Base-by-base conservation (phyloP, 1,140 invertebrate genomes). In the Plutomurus gul region DNA sequence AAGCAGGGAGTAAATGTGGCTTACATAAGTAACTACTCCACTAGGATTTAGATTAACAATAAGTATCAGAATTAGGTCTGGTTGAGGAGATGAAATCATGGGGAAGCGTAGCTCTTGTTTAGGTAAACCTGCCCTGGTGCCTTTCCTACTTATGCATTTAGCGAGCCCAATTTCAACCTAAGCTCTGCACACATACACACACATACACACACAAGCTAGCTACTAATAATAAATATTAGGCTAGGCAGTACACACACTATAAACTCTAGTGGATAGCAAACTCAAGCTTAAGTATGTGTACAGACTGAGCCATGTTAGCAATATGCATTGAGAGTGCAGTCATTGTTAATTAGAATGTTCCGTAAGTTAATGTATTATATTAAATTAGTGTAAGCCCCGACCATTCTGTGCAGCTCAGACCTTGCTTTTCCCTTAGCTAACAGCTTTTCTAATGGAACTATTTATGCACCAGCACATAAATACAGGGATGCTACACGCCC, bases 11-110 rank as follows among this genome's bases (percentile, higher is more conserved):
- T n/a, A n/a, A 33, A 65, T 27, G 56, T 65, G 18, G 13, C 56
- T 36, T 33, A 16, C 27, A 10, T 8, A 43, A 43, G 39, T 13
- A 43, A 33, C 56, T 30, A 65, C 56, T 65, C 27, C 56, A 65
- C 16, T n/a, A 65, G 56, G 30, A 65, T 65, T 65, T 65, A 65
- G 56, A 65, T 65, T 65, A n/a, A n/a, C n/a, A n/a, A n/a, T n/a
- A 36, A 36, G 56, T 33, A 65, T 65, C 36, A 30, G 56, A 65
- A 65, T 65, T 65, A 33, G 25, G 56, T 65, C 30, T 36, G 4
- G n/a, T n/a, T n/a, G 16, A n/a, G 30, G 36, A 65, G 27, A 65
- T 65, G 56, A 65, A 30, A 65, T 65, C 56, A 65, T 33, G 36
- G 51, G 56, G 2, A n/a, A 65, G 25, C 10, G 30, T 65, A 36